Percentiles rank a stretch among this genome's conserved stretches.
phyloP scores from a whole-genome alignment of 2,113 vertebrate species.

The Lepus americanus region DNA sequence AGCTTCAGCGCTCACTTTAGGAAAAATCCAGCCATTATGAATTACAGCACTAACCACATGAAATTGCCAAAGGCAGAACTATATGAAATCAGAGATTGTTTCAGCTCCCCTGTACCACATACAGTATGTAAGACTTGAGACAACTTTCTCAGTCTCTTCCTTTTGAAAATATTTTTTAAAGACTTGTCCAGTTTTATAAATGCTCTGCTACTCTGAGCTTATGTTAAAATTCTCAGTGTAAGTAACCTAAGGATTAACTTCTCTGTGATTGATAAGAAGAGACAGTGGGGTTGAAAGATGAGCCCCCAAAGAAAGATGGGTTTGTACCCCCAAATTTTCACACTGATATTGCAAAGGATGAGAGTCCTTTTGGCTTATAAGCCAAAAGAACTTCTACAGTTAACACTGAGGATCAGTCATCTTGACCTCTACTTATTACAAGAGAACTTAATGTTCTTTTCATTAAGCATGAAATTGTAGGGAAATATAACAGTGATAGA shows the following conservation, averaged over 20 bases:
- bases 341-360: too few species aligned
- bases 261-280: too few species aligned
- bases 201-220: background rate
- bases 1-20: background rate
- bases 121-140: background rate
- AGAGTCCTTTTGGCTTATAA: too few species aligned
- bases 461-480: constrained; percentile 37
- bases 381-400: too few species aligned
- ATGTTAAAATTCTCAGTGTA: background rate
- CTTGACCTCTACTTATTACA: background rate
- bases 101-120: background rate
- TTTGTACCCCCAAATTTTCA: too few species aligned
- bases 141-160: background rate
- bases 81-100: background rate
- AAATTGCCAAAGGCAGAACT: background rate
- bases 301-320: too few species aligned
- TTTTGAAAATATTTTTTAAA: constrained; percentile 16
- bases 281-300: too few species aligned
- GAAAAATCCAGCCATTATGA: background rate
- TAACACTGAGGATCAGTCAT: too few species aligned
- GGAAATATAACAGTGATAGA: constrained; percentile 71
- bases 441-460: background rate
- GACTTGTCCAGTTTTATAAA: background rate
- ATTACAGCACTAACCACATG: background rate
- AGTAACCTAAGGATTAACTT: background rate